phyloP scores from a whole-genome alignment of 2,888 invertebrate genomes.

The Cyaniris semiargus region DNA sequence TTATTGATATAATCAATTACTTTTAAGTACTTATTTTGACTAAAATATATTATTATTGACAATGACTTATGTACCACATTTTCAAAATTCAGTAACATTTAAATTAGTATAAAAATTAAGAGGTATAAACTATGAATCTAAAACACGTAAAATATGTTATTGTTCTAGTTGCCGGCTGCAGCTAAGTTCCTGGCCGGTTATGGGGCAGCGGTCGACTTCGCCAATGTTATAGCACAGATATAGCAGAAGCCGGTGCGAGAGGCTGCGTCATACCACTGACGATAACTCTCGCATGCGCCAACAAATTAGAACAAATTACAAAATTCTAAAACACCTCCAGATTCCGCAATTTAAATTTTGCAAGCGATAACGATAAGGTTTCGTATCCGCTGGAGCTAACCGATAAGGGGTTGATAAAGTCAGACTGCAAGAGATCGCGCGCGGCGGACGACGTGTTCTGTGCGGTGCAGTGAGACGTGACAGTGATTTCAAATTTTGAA shows the following conservation, averaged over 20 bases:
- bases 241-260: slow-evolving; percentile 49
- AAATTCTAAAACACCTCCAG: slow-evolving; percentile 44
- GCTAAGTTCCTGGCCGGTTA: slow-evolving; percentile 68
- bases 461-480: slow-evolving; percentile 38
- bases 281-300: slow-evolving; percentile 48
- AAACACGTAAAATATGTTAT: slow-evolving; percentile 41
- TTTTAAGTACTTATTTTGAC: too few species aligned
- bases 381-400: slow-evolving; percentile 56
- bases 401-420: slow-evolving; percentile 55
- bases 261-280: slow-evolving; percentile 53
- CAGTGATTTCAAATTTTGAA: slow-evolving; percentile 41
- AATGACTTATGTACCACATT: too few species aligned
- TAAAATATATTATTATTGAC: too few species aligned
- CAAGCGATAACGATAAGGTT: slow-evolving; percentile 53
- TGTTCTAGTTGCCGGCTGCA: slow-evolving; percentile 73
- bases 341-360: slow-evolving; percentile 36
- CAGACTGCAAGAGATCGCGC: slow-evolving; percentile 41
- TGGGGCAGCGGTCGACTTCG: slow-evolving; percentile 71
- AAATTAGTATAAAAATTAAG: not conserved
- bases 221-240: slow-evolving; percentile 39
- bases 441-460: slow-evolving; percentile 39
- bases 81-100: not conserved
- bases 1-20: too few species aligned
- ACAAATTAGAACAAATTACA: slow-evolving; percentile 38
- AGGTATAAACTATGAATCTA: slow-evolving; percentile 7